Conservation (phyloP, 2,113 vertebrate species). For the Indicator indicator region DNA sequence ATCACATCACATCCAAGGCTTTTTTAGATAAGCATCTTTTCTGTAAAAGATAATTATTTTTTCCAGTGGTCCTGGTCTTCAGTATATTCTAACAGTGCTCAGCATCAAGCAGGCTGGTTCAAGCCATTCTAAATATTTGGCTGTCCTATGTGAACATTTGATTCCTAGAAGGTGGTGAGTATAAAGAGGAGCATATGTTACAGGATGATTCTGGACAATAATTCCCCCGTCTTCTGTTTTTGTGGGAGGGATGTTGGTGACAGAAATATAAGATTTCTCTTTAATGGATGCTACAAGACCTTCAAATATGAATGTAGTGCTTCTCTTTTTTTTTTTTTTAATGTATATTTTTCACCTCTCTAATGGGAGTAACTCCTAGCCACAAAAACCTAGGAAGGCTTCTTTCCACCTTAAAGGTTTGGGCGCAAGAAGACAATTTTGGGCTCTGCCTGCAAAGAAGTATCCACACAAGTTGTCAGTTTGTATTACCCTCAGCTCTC, state of each 20-base stretch:
- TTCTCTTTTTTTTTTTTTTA: not conserved
- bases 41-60: not conserved
- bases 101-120: not conserved
- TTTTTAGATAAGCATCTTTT: not conserved
- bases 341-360: not conserved
- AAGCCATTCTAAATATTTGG: not conserved
- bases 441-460: not conserved
- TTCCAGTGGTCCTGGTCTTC: not conserved
- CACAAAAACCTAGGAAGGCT: not conserved
- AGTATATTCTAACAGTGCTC: not conserved
- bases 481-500: not conserved
- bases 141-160: not conserved
- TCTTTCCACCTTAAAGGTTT: not conserved
- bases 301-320: not conserved
- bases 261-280: not conserved
- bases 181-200: not conserved
- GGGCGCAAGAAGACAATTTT: not conserved
- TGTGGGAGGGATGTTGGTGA: not conserved
- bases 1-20: not conserved
- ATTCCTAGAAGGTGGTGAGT: not conserved
- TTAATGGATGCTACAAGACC: not conserved
- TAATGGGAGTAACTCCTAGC: not conserved
- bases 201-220: not conserved
- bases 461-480: fast-evolving
- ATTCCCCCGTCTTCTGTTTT: not conserved